Evolutionary conservation across 2,113 vertebrate species (phyloP).

Genomic region (Zosterops borbonicus): DNA sequence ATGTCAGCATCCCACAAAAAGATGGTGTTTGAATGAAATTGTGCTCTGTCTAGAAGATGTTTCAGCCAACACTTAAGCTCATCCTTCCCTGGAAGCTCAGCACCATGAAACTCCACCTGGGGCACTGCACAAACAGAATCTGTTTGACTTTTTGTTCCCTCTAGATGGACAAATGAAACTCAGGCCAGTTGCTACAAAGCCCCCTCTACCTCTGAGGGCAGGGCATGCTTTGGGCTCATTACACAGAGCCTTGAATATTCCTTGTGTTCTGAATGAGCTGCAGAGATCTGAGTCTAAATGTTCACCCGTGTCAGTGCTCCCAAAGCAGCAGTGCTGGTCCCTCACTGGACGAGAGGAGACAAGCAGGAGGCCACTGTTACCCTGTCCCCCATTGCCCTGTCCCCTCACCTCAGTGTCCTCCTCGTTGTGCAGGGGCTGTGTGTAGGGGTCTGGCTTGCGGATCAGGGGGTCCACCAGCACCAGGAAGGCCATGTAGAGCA

Average conservation of each 20-base stretch:
- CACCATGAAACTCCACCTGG: not conserved
- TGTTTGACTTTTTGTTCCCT: not conserved
- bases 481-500: conserved; percentile 95
- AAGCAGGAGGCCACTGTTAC: not conserved
- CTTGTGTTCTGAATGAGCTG: not conserved
- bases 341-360: not conserved
- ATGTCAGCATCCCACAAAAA: not conserved
- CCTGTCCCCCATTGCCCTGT: not conserved
- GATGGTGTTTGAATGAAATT: not conserved
- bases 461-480: conserved; percentile 94
- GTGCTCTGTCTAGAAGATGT: not conserved
- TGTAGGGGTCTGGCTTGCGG: conserved; percentile 88
- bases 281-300: not conserved
- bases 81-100: not conserved
- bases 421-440: conserved; percentile 88
- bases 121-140: not conserved
- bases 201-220: not conserved
- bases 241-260: not conserved
- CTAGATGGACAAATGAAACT: not conserved
- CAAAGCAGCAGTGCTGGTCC: not conserved
- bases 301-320: not conserved
- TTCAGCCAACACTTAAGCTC: not conserved
- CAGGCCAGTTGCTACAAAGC: not conserved
- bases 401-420: conserved; percentile 87
- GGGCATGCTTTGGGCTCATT: not conserved